These are phyloP conservation scores for Drosophila falleni DNA, from an alignment of 2,888 invertebrate genomes.

Conservation along the genomic window DNA sequence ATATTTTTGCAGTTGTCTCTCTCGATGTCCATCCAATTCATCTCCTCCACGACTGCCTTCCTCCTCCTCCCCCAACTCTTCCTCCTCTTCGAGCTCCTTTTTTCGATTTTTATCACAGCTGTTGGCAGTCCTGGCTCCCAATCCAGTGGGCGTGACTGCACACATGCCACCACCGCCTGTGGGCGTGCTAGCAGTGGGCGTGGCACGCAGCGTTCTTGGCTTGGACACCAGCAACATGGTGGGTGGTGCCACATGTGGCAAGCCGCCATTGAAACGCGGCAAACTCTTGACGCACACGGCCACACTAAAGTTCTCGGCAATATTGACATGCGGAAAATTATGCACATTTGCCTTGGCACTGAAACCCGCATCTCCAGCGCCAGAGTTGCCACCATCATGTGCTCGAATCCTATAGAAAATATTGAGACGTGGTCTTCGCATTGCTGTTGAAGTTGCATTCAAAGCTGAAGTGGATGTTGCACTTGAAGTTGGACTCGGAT, in stretches of 20 bases:
- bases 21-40: slow-evolving; percentile 80
- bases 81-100: slow-evolving; percentile 7
- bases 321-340: slow-evolving; percentile 85
- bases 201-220: slow-evolving; percentile 25
- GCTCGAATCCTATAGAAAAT: slow-evolving; percentile 85
- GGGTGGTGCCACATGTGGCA: slow-evolving; percentile 86
- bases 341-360: slow-evolving; percentile 85
- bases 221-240: slow-evolving; percentile 9
- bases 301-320: slow-evolving; percentile 83
- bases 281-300: slow-evolving; percentile 88
- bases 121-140: slow-evolving; percentile 60
- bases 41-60: slow-evolving; percentile 32
- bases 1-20: slow-evolving; percentile 85
- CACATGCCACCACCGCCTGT: slow-evolving; percentile 65
- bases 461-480: neutral
- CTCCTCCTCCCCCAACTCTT: slow-evolving; percentile 8
- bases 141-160: slow-evolving; percentile 69
- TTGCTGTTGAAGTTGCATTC: neutral
- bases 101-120: slow-evolving; percentile 65
- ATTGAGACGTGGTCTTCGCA: slow-evolving; percentile 82
- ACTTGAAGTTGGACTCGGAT: neutral
- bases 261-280: slow-evolving; percentile 90
- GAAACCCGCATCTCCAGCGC: slow-evolving; percentile 78
- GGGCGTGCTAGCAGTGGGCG: slow-evolving; percentile 56
- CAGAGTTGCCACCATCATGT: slow-evolving; percentile 73